Conservation (phyloP, 1,140 invertebrate species). For the Anoplolepis gracilipes region DNA sequence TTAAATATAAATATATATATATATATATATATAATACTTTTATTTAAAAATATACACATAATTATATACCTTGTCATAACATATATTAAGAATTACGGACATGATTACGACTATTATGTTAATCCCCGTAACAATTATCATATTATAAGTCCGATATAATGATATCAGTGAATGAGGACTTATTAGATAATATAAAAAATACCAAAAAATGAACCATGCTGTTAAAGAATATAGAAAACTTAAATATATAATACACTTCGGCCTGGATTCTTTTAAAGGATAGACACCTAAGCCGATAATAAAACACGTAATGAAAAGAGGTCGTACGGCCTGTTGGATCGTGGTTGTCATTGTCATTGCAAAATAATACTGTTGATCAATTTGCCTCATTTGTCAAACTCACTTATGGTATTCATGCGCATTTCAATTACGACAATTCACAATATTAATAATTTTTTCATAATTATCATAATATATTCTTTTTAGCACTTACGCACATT, state of each 20-base stretch:
- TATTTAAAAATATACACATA: neutral
- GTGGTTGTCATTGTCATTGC: neutral
- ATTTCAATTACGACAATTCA: neutral
- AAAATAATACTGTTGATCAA: neutral
- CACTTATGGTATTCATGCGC: neutral
- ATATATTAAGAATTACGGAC: neutral
- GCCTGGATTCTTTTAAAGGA: neutral
- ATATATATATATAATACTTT: neutral
- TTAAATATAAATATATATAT: neutral
- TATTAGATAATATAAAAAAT: neutral
- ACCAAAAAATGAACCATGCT: neutral
- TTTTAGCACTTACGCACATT: conserved; percentile 3
- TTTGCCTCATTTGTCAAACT: neutral
- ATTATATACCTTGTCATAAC: neutral
- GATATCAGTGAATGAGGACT: neutral
- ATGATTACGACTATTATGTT: neutral
- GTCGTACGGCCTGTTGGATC: neutral
- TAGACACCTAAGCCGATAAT: conserved; percentile 6
- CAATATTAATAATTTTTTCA: too few relatives aligned
- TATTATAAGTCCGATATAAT: neutral
- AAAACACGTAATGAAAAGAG: neutral
- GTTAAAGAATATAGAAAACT: neutral
- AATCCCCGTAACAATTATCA: neutral
- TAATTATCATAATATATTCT: neutral
- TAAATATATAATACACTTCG: neutral